Percentiles rank a stretch among this genome's conserved stretches.
Conservation (phyloP, 2,888 invertebrate genomes). For the Drosophila barbarae region DNA sequence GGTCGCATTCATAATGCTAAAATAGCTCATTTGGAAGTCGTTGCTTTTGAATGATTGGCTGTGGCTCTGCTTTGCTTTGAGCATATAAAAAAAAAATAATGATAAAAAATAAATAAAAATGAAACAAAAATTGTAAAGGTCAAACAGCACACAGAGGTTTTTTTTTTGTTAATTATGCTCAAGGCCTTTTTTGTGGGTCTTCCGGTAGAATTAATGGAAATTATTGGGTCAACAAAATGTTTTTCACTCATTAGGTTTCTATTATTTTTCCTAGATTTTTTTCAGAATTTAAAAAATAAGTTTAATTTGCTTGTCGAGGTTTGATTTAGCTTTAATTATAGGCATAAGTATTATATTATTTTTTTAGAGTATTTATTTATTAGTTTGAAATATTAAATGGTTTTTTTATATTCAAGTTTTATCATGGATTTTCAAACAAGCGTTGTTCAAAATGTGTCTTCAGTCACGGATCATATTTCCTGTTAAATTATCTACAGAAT, state of each 20-base stretch:
- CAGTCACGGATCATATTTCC: no score
- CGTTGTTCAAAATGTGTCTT: no score
- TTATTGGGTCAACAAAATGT: neutral
- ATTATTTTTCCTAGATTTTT: neutral
- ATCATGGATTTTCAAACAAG: no score
- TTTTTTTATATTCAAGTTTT: no score
- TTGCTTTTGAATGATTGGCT: conserved; percentile 28
- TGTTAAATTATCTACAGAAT: neutral
- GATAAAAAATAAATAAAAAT: neutral
- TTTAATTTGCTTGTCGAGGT: neutral
- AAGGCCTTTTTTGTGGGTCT: conserved; percentile 1
- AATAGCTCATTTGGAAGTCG: conserved; percentile 28
- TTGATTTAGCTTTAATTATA: neutral
- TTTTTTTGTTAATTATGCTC: neutral
- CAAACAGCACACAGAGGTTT: neutral
- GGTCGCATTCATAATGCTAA: conserved; percentile 20
- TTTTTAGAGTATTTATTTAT: neutral
- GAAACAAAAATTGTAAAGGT: conserved; percentile 3
- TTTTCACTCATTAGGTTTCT: conserved; percentile 1
- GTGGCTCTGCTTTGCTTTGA: neutral
- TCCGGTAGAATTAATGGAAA: neutral
- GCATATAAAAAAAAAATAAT: neutral
- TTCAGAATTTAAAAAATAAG: neutral
- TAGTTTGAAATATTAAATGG: neutral
- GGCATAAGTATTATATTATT: neutral